Base-by-base conservation (phyloP, 2,888 invertebrate genomes). In the Artemia sinica region DNA sequence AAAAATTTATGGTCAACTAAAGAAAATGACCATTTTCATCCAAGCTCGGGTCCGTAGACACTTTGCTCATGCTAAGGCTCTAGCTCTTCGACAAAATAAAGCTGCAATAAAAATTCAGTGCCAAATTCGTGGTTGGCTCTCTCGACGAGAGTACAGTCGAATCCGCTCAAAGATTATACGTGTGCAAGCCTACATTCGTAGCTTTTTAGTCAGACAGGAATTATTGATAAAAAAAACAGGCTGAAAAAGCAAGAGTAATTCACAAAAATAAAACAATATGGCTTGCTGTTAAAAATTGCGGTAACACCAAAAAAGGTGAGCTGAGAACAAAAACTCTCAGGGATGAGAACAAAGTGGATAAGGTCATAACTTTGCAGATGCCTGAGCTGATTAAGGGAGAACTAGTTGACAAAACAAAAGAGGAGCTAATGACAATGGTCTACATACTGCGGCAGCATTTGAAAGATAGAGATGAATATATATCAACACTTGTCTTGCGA, bases 401-500 rank as follows among this genome's bases (percentile, higher is more conserved):
- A 18, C 18, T 18, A 18, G 18, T 1, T 18, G 18, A 18, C 18
- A 18, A 18, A 18, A 18, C 18, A 18, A 18, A 18, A 18, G 18
- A 18, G 1, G 58, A 58, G 14, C 58, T 58, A 14, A n/a, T 58
- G 8, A 7, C 14, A 14, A 58, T 58, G 58, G 14, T 58, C 58
- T 14, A 58, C 14, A n/a, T n/a, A n/a, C n/a, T 58, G 58, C 58
- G 58, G 14, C n/a, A 88, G 77, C 91, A 91, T 77, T 85, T 92
- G 71, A 86, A 87, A 75, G 95, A 95, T 77, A 80, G 95, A 74
- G 95, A 96, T 80, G 91, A 92, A 77, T 96, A 96, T 80, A 84
- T 96, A 73, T 96, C 95, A 79, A 87, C 91, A 75, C 80, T 96
- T 68, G 79, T 96, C 69, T 82, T 95, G 68, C 84, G 92, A 75